phyloP scores from a whole-genome alignment of 1,140 invertebrate species.

The Paralvinella palmiformis region DNA sequence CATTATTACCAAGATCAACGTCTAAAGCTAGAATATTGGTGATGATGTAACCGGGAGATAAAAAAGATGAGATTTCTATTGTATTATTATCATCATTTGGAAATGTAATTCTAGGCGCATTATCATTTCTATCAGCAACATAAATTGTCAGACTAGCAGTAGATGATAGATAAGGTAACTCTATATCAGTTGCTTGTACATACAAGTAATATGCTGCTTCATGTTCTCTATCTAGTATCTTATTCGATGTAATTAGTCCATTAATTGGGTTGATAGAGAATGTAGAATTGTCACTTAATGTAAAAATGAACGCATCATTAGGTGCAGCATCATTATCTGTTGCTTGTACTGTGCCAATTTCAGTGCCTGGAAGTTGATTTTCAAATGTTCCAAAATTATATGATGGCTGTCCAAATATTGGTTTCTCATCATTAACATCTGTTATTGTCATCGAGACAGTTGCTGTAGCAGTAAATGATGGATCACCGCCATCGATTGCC shows the following conservation, averaged over 20 bases:
- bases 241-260: conserved; percentile 8
- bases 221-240: conserved; percentile 13
- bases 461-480: conserved; percentile 12
- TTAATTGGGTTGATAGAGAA: conserved; percentile 17
- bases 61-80: background rate
- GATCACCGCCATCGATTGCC: conserved; percentile 8
- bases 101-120: conserved; percentile 12
- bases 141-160: conserved; percentile 12
- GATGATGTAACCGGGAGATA: conserved; percentile 8
- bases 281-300: background rate
- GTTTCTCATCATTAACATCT: conserved; percentile 19
- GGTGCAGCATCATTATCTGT: conserved; percentile 7
- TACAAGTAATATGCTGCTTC: conserved; percentile 5
- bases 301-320: conserved; percentile 15
- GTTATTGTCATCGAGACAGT: conserved; percentile 8
- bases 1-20: conserved; percentile 19
- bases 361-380: conserved; percentile 6
- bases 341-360: conserved; percentile 16
- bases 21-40: conserved; percentile 12
- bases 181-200: conserved; percentile 12
- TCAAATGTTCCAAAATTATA: conserved; percentile 15
- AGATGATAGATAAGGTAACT: background rate
- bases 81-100: conserved; percentile 13
- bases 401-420: conserved; percentile 4
- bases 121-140: conserved; percentile 20